Evolutionary conservation across 2,797 vertebrate genomes (phyloP), one percentile per base, ranked within the genome.

Genomic region (Mormyrops attenuatus): DNA sequence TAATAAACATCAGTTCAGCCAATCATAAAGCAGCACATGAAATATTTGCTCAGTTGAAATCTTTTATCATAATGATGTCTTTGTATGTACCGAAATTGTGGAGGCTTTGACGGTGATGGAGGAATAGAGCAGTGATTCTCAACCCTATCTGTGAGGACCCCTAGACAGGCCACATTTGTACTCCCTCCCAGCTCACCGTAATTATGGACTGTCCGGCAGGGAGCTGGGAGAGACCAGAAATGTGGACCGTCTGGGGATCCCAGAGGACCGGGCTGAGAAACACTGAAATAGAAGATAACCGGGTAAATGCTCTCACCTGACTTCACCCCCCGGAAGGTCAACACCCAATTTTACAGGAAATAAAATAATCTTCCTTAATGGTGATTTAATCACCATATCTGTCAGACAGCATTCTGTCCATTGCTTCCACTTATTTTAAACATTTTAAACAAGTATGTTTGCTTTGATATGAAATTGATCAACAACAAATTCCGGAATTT

Each of bases 401-500:
- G 44, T 85, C 47, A 80, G 41, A 44, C 20, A 44, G 2, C 77
- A 82, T 30, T 85, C 47, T 85, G 20, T 22, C 11, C 6, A 85
- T 44, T 0, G 8, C 22, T 11, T 85, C 44, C 8, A 82, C 0
- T 3, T 82, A 49, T 82, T 50, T 50, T 13, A 15, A 11, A 41
- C 17, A 44, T 80, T 80, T 44, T 80, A 41, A 44, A n/a, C 73
- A 44, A 41, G 17, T 44, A 41, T 44, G 34, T 80, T 44, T 80
- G 34, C 73, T 80, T 80, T 80, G 73, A 80, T 44, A 44, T 80
- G 73, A 80, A 80, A 80, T 80, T 44, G 73, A 80, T 80, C 73
- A 44, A 80, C 38, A 80, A 9, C 73, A 80, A n/a, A 80, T 80
- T 80, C 73, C 13, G 15, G 73, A 80, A 80, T 80, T 44, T 44